Evolutionary conservation across 2,888 invertebrate species (phyloP).

Genomic region (Xanthia togata): DNA sequence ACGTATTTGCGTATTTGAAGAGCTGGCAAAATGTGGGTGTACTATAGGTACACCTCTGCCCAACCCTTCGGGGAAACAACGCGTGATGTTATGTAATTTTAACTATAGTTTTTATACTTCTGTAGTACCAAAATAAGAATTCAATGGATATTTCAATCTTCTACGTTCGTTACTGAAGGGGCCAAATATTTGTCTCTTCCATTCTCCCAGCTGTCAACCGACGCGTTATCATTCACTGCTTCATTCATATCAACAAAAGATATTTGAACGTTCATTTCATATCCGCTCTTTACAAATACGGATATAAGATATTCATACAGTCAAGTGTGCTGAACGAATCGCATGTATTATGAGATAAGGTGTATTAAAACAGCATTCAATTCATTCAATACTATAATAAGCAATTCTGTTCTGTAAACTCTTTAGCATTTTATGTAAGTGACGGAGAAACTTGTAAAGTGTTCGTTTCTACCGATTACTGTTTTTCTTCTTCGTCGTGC

Average conservation of each 20-base stretch:
- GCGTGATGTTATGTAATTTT: too few relatives aligned
- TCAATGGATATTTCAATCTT: conserved; percentile 5
- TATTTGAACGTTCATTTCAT: not conserved
- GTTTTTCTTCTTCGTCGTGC: too few relatives aligned
- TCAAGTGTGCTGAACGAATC: conserved; percentile 29
- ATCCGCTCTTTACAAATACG: conserved; percentile 26
- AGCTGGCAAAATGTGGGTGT: too few relatives aligned
- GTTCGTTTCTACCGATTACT: not conserved
- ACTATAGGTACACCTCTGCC: too few relatives aligned
- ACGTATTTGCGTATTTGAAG: too few relatives aligned
- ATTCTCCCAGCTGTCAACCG: not conserved
- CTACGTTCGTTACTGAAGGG: too few relatives aligned
- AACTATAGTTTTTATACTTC: not conserved
- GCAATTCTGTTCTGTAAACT: conserved; percentile 1
- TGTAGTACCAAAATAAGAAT: not conserved
- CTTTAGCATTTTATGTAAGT: not conserved
- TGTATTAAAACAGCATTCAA: conserved; percentile 6
- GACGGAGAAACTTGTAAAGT: not conserved
- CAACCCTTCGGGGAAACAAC: too few relatives aligned
- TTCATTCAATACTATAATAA: not conserved
- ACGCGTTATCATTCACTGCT: conserved; percentile 11
- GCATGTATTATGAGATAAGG: conserved; percentile 13
- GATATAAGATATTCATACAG: conserved; percentile 18
- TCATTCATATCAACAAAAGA: conserved; percentile 16
- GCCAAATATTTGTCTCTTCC: not conserved